Conservation (phyloP, 1,140 invertebrate species). For the Patella vulgata region DNA sequence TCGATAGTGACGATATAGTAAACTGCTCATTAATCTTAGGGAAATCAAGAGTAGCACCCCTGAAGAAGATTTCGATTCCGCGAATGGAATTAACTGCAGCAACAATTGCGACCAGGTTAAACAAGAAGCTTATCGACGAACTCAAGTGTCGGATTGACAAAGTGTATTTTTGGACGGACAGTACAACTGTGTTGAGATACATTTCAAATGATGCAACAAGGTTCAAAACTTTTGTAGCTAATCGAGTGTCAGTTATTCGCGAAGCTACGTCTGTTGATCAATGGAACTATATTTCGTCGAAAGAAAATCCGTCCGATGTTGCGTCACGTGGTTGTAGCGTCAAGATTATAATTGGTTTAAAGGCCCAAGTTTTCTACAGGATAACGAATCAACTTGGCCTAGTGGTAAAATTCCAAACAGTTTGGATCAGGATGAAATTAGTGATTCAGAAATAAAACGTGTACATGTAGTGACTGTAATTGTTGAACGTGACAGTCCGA, state of each 20-base stretch:
- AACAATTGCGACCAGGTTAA: constrained; percentile 40
- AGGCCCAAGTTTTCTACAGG: constrained; percentile 31
- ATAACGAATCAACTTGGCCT: constrained; percentile 6
- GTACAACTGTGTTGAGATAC: constrained; percentile 23
- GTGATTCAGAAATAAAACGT: constrained; percentile 4
- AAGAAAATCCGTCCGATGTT: too few relatives aligned
- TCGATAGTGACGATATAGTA: not conserved
- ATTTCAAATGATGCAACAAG: constrained; percentile 18
- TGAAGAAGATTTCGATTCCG: constrained; percentile 61
- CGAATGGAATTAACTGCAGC: constrained; percentile 68
- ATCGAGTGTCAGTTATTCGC: constrained; percentile 28
- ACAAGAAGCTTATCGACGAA: constrained; percentile 14
- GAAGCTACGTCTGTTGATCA: constrained; percentile 10
- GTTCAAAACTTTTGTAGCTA: constrained; percentile 35
- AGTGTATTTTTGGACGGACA: constrained; percentile 28
- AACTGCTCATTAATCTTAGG: constrained; percentile 26
- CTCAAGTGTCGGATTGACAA: constrained; percentile 8
- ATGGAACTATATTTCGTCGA: constrained; percentile 28
- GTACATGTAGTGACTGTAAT: not conserved
- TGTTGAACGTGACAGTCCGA: not conserved
- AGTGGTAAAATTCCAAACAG: too few relatives aligned
- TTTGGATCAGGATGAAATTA: not conserved
- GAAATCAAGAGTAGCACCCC: constrained; percentile 53
- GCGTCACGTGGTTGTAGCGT: constrained; percentile 17
- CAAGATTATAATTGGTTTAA: constrained; percentile 9